Evolutionary conservation across 23 tunicate genomes (phyloP), one percentile per base, ranked within the genome.

Genomic region (Botrylloides violaceus): DNA sequence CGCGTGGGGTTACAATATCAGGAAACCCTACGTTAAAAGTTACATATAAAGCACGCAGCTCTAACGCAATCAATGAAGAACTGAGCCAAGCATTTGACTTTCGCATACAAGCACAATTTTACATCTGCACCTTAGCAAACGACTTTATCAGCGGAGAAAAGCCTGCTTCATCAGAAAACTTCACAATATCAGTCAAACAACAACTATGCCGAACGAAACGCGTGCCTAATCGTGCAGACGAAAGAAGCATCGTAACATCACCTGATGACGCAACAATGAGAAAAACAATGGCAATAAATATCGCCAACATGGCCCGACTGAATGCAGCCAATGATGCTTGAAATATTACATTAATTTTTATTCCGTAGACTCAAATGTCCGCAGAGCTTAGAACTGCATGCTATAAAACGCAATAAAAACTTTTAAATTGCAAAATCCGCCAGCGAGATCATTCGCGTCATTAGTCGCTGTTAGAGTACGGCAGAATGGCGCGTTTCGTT

Each of bases 41-140:
- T 20, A 21, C 53, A 3, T 87, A 80, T 58, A 33, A 53, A 9
- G 48, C 81, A 47, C 37, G 64, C 29, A 35, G 31, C 26, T 39
- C 79, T 1, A 5, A 29, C 27, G 22, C 50, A 15, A 58, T 55
- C 32, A 36, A 32, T 24, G 93, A 85, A 21, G 58, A 78, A 3
- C 36, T 61, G 19, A 70, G 95, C 19, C 75, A 71, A 32, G 65
- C 82, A 49, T 59, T 80, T 5, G 86, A 87, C 36, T 87, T 87
- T 70, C 82, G 95, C 15, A 62, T 87, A 24, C 95, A 87, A 71
- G 71, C 82, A 0, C 95, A 87, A 70, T 87, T 87, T 71, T 71
- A 65, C 56, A 56, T 76, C 34, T 74, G 95, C 81, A 43, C 60
- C 0, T 55, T 63, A 26, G 29, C 39, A 48, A 77, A 77, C 19